Evolutionary conservation across 2,113 vertebrate species (phyloP).

Genomic region (Zosterops pallidus): DNA sequence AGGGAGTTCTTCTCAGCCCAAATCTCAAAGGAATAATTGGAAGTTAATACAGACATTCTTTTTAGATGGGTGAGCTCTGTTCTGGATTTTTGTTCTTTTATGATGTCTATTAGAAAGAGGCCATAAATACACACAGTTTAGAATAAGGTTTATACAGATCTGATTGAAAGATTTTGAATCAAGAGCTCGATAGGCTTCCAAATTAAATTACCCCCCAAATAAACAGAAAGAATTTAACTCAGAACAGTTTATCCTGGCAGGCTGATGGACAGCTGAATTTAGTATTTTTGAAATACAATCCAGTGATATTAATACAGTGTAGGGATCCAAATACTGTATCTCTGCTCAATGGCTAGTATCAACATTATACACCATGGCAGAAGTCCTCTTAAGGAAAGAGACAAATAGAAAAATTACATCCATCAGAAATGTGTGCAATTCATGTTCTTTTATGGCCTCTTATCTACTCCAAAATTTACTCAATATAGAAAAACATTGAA

Average conservation of each 20-base stretch:
- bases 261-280: background rate
- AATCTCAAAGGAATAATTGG: background rate
- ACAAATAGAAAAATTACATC: background rate
- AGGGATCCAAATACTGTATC: background rate
- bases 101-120: background rate
- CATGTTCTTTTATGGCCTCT: background rate
- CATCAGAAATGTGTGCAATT: background rate
- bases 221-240: background rate
- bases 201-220: background rate
- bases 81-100: background rate
- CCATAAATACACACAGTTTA: background rate
- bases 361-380: background rate
- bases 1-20: background rate
- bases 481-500: background rate
- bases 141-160: background rate
- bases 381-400: background rate
- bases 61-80: background rate
- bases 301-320: background rate
- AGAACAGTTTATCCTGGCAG: background rate
- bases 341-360: background rate
- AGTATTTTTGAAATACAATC: background rate
- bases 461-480: background rate
- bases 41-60: background rate
- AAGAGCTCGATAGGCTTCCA: background rate
- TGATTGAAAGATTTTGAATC: background rate